phyloP scores from a whole-genome alignment of 2,113 vertebrate species.

The Cryptomyrus ogoouensis region DNA sequence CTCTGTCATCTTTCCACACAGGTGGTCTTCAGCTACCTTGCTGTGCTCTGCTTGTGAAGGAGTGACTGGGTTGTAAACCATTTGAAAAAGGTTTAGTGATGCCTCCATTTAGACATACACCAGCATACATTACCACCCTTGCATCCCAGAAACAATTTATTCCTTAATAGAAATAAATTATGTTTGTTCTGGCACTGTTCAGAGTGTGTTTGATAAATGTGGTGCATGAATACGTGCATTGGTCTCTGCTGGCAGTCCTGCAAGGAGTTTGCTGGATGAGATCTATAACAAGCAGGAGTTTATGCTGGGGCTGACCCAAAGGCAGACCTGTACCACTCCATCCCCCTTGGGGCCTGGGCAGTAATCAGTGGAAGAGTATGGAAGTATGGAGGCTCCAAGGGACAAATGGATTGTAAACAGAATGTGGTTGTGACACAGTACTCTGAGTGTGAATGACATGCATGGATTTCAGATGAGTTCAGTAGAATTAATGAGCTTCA shows the following conservation, averaged over 20 bases:
- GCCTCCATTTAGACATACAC: constrained; percentile 30
- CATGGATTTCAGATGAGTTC: neutral
- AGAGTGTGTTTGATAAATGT: neutral
- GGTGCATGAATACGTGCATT: constrained; percentile 28
- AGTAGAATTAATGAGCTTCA: neutral
- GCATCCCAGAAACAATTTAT: constrained; percentile 25
- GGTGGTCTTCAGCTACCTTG: constrained; percentile 9
- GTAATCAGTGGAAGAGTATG: neutral
- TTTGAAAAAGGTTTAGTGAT: constrained; percentile 35
- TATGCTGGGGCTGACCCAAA: neutral
- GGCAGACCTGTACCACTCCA: neutral
- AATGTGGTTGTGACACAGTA: neutral
- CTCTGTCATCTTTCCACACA: neutral
- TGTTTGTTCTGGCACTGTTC: constrained; percentile 26
- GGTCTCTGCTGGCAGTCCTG: neutral
- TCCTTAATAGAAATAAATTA: constrained; percentile 28
- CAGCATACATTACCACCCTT: neutral
- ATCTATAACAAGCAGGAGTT: neutral
- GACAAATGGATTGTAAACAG: neutral
- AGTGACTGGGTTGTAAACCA: constrained; percentile 28
- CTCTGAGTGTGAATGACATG: neutral
- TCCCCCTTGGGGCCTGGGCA: neutral
- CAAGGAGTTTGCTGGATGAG: neutral
- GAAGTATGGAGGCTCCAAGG: neutral
- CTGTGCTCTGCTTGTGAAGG: constrained; percentile 27